Evolutionary conservation across 2,888 invertebrate species (phyloP).

Genomic region (Teleiodes luculella): DNA sequence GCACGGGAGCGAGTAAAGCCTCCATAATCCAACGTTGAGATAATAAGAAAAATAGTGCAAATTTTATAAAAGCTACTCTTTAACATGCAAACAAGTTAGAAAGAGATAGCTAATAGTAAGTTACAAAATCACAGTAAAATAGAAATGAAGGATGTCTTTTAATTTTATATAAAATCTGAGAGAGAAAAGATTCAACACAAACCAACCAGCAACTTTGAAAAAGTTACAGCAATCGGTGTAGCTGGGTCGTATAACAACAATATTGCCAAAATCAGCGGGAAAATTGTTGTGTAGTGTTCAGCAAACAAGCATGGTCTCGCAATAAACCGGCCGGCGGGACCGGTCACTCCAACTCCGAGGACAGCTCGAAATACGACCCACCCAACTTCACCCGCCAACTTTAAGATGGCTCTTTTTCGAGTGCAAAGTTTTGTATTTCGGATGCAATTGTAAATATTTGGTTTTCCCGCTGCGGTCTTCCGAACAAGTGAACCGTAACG

Average conservation of each 20-base stretch:
- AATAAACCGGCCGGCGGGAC: constrained; percentile 50
- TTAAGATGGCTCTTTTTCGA: constrained; percentile 60
- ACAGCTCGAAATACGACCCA: constrained; percentile 53
- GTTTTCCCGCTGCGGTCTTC: constrained; percentile 60
- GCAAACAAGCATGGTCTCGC: constrained; percentile 60
- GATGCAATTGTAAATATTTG: constrained; percentile 66
- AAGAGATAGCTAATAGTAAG: constrained; percentile 38
- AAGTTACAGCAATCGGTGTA: constrained; percentile 4
- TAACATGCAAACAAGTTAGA: constrained; percentile 34
- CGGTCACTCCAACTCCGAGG: constrained; percentile 60
- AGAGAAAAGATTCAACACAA: constrained; percentile 14
- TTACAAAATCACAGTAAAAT: too few relatives aligned
- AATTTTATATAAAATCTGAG: constrained; percentile 15
- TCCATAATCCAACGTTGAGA: constrained; percentile 43
- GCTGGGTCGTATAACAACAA: constrained; percentile 33
- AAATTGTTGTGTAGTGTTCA: constrained; percentile 61
- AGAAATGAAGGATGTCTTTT: neutral
- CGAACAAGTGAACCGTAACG: constrained; percentile 60
- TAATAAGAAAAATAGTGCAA: constrained; percentile 40
- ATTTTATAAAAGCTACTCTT: constrained; percentile 20
- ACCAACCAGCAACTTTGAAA: constrained; percentile 11
- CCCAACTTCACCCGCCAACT: constrained; percentile 45
- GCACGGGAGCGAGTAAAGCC: constrained; percentile 35
- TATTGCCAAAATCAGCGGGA: constrained; percentile 60
- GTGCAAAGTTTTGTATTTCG: constrained; percentile 63